Evolutionary conservation across 2,113 vertebrate genomes (phyloP).

Genomic region (Beaufortia kweichowensis): DNA sequence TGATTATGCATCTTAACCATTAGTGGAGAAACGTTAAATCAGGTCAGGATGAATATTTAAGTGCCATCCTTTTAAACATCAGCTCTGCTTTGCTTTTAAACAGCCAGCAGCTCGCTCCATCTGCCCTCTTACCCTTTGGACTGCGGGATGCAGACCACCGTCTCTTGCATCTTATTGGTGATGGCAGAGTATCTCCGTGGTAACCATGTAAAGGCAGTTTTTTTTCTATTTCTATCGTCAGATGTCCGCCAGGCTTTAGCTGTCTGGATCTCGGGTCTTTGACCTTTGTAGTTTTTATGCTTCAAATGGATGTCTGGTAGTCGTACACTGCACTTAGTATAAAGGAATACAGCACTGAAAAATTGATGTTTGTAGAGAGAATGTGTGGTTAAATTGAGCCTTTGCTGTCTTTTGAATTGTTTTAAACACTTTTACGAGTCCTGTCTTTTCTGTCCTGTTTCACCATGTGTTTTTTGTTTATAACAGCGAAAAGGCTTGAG

Average conservation of each 20-base stretch:
- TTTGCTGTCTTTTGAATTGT: neutral
- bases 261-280: neutral
- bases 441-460: too few relatives aligned
- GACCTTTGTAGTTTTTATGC: slow-evolving; percentile 6
- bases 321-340: slow-evolving; percentile 1
- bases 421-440: neutral
- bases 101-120: slow-evolving; percentile 5
- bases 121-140: slow-evolving; percentile 26
- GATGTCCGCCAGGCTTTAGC: neutral
- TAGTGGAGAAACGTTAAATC: slow-evolving; percentile 23
- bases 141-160: neutral
- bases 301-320: neutral
- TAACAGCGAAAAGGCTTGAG: too few relatives aligned
- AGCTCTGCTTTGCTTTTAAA: slow-evolving; percentile 29
- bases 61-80: slow-evolving; percentile 25
- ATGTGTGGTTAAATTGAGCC: neutral
- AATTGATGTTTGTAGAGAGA: too few relatives aligned
- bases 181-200: slow-evolving; percentile 35
- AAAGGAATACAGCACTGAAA: slow-evolving; percentile 2
- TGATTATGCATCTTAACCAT: slow-evolving; percentile 34
- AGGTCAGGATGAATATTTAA: slow-evolving; percentile 30
- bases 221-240: neutral
- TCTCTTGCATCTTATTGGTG: slow-evolving; percentile 16
- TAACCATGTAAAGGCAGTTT: slow-evolving; percentile 3
- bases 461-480: too few relatives aligned